These are phyloP conservation scores for Dasypus novemcinctus DNA, from an alignment of 2,113 vertebrate species.

Conservation along the genomic window DNA sequence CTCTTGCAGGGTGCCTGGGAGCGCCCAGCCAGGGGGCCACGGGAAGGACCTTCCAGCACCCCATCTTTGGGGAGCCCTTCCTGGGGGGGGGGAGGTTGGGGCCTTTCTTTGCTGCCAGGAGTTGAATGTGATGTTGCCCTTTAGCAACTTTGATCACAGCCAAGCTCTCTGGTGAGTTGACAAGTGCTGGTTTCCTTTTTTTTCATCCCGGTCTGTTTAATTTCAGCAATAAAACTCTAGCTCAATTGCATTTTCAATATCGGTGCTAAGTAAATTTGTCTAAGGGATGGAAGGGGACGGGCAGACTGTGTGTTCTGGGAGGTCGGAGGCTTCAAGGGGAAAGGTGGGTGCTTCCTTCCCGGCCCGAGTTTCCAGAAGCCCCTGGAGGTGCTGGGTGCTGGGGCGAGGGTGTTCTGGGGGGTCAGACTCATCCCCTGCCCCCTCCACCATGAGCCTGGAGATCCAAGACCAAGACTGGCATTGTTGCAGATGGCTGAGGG, in stretches of 20 bases:
- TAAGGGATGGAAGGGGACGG: conserved; percentile 61
- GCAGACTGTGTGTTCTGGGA: conserved; percentile 67
- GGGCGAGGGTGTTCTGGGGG: neutral
- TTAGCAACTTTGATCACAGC: conserved; percentile 55
- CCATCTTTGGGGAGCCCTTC: neutral
- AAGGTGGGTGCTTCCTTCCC: neutral
- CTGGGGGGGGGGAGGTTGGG: neutral
- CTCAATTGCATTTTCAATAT: conserved; percentile 75
- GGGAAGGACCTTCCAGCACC: neutral
- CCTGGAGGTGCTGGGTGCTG: neutral
- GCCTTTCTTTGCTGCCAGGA: neutral
- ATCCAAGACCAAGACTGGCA: neutral
- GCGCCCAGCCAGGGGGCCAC: neutral
- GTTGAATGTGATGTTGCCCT: neutral
- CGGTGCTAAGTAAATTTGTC: conserved; percentile 75
- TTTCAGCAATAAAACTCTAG: conserved; percentile 75
- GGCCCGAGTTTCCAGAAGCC: neutral
- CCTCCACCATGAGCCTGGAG: neutral
- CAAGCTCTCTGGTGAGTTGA: conserved; percentile 68
- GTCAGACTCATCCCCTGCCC: too few relatives aligned
- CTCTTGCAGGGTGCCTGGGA: rapidly evolving
- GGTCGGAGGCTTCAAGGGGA: conserved; percentile 70
- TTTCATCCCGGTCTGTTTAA: conserved; percentile 60
- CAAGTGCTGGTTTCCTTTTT: neutral
- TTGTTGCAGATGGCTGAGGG: neutral